phyloP scores from a whole-genome alignment of 2,888 invertebrate genomes.

The Podabrus alpinus region DNA sequence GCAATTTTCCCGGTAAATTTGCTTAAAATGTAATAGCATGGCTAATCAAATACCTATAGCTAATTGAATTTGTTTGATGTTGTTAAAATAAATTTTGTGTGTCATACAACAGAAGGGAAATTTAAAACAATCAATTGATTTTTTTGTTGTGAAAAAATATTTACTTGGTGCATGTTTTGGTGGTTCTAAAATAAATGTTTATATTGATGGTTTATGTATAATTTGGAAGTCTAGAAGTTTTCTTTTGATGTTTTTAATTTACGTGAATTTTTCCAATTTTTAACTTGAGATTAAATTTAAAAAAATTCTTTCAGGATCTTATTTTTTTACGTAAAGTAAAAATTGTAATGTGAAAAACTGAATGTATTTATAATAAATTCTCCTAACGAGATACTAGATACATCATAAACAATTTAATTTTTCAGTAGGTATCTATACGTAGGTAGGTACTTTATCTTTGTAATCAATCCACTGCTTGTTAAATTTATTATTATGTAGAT shows the following conservation, averaged over 20 bases:
- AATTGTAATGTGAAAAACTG: neutral
- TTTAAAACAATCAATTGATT: no score
- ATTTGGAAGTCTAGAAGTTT: neutral
- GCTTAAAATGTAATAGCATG: neutral
- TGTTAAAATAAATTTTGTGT: neutral
- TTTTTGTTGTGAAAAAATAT: no score
- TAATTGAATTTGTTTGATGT: neutral
- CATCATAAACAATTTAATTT: neutral
- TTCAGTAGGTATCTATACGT: neutral
- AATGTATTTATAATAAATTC: neutral
- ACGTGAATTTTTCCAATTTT: neutral
- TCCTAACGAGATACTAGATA: neutral
- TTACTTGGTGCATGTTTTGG: no score
- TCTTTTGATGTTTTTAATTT: neutral
- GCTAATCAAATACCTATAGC: neutral
- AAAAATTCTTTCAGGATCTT: neutral
- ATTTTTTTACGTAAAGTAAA: neutral
- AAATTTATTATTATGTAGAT: neutral
- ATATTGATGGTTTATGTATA: neutral
- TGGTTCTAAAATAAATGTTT: neutral
- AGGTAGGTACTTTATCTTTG: neutral
- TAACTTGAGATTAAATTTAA: neutral
- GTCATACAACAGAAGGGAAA: neutral
- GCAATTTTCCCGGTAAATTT: neutral
- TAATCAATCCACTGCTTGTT: neutral